Percentiles rank a stretch among this genome's conserved stretches.
Evolutionary conservation across 1,140 invertebrate species (phyloP).

Genomic region (Heliothis subflexa): DNA sequence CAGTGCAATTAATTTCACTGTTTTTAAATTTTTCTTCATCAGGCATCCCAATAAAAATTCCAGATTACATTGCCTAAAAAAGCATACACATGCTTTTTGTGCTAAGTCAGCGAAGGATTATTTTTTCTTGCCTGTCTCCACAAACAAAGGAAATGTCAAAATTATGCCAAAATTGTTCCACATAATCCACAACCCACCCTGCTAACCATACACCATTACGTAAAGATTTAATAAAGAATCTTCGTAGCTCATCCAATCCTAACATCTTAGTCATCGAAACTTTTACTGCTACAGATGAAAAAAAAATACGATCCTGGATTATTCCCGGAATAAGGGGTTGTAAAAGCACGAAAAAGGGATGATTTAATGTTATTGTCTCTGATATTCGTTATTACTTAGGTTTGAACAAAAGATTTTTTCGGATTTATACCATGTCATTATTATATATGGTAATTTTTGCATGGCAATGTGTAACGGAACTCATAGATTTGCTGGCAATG

Average conservation of each 20-base stretch:
- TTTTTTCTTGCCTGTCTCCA: too few species aligned
- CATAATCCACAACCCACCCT: not conserved
- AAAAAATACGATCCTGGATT: slow-evolving; percentile 37
- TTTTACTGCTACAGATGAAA: slow-evolving; percentile 42
- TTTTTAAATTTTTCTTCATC: not conserved
- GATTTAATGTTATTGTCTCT: slow-evolving; percentile 49
- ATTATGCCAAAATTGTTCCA: too few species aligned
- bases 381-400: slow-evolving; percentile 45
- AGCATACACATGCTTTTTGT: too few species aligned
- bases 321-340: slow-evolving; percentile 37
- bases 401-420: slow-evolving; percentile 46
- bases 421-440: slow-evolving; percentile 40
- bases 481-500: slow-evolving; percentile 20
- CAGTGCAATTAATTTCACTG: too few species aligned
- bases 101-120: too few species aligned
- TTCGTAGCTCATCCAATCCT: slow-evolving; percentile 22
- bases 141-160: too few species aligned
- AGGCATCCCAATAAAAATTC: not conserved
- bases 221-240: slow-evolving; percentile 29
- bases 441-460: slow-evolving; percentile 36
- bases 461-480: slow-evolving; percentile 30
- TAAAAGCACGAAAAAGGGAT: slow-evolving; percentile 41
- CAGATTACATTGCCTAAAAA: too few species aligned
- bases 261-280: slow-evolving; percentile 47
- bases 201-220: not conserved